Evolutionary conservation across 1,140 invertebrate genomes (phyloP), one percentile per base, ranked within the genome.

Genomic region (Drosophila auraria): DNA sequence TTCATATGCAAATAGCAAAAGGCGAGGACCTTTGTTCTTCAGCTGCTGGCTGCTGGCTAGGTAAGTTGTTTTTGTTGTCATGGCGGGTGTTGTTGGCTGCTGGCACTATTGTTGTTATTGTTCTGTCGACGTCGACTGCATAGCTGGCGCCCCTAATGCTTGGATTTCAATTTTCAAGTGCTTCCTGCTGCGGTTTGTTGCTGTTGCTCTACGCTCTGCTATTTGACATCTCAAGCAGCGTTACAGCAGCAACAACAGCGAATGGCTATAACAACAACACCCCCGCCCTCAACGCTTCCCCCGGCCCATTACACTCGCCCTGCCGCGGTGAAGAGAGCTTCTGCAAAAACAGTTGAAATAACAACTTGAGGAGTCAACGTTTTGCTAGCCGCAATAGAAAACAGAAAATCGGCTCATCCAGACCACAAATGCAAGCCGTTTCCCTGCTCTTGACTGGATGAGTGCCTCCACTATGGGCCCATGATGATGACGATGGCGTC

Each of bases 161-260:
- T 84, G 84, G 84, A 87, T 89, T 87, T 87, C 84, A 84, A 87
- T 87, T 89, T 87, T 84, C 78, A 89, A 87, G 84, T 87, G 86
- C 65, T 90, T 87, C 86, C 84, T 87, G 83, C 73, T 87, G 81
- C 68, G 71, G 71, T 49, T 56, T 81, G 71, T 65, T 76, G 70
- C 44, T 69, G 60, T 23, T 70, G 25, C 49, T 73, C 36, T 59
- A 70, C 75, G 81, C 77, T 83, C 73, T 77, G 73, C 83, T 78
- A 78, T 87, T 87, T 87, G 84, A 87, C 84, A 87, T 87, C 83
- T 87, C 81, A 87, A 87, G 83, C 83, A 87, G 84, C 81, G 78
- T 83, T 87, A 79, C 79, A 61, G 61, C 63, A 63, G 60, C 75
- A 78, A 54, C 33, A 51, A 50, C 57, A 72, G 45, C 60, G 51